These are phyloP conservation scores for Chalcis sispes DNA, from an alignment of 2,888 invertebrate species.

Conservation along the genomic window DNA sequence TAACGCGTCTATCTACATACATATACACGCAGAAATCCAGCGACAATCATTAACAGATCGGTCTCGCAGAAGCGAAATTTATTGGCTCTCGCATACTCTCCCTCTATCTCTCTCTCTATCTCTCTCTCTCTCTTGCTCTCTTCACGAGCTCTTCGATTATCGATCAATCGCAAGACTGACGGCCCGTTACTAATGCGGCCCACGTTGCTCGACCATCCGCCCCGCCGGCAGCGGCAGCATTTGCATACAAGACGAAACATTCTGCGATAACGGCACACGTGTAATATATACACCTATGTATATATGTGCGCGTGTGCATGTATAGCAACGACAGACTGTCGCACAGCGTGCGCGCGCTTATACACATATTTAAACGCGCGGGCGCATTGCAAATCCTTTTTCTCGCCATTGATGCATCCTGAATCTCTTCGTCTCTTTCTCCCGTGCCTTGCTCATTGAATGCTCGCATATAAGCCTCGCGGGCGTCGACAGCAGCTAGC, in stretches of 20 bases:
- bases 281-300: not conserved
- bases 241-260: conserved; percentile 60
- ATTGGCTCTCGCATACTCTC: too few relatives aligned
- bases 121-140: too few relatives aligned
- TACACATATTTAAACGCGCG: too few relatives aligned
- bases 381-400: conserved; percentile 23
- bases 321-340: not conserved
- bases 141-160: conserved; percentile 49
- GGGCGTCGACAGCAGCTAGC: conserved; percentile 13
- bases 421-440: too few relatives aligned
- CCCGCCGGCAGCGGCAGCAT: conserved; percentile 57
- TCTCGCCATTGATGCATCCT: conserved; percentile 14
- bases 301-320: not conserved
- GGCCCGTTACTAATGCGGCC: conserved; percentile 58
- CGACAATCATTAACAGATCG: conserved; percentile 47
- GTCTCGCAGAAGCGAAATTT: conserved; percentile 38
- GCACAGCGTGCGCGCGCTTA: not conserved
- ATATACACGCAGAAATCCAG: not conserved
- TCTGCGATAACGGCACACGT: conserved; percentile 13
- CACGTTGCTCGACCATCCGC: conserved; percentile 18
- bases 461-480: not conserved
- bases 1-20: too few relatives aligned
- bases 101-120: too few relatives aligned
- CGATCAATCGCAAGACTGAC: conserved; percentile 57
- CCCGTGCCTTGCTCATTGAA: too few relatives aligned